Evolutionary conservation across 92 coral and sea anemone species (phyloP), one percentile per base, ranked within the genome.

Genomic region (Siderastrea radians): DNA sequence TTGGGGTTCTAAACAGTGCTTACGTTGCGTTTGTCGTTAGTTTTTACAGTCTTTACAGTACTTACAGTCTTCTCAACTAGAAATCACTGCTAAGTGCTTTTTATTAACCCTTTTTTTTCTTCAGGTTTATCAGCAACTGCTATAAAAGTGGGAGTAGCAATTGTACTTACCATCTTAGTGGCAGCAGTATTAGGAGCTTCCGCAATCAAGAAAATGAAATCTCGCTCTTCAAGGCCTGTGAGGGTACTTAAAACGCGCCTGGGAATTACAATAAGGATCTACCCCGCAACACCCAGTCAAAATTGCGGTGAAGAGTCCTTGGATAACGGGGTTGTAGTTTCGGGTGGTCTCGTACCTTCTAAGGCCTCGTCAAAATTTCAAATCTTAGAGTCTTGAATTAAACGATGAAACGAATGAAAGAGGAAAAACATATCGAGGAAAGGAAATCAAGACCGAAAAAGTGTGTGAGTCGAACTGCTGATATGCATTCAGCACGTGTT

Each of bases 251-350:
- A 3, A 80, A 80, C 84, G 19, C 16, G 74, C 4, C 72, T 74
- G 3, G 84, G 84, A 19, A 80, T 80, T 13, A 80, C 84, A 0
- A 80, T 80, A n/a, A 64, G 44, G 47, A 66, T 80, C 49, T 80
- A 2, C 52, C 84, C 84, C 13, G 84, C 84, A 13, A 68, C 84
- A 10, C 84, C 84, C 3, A 19, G 7, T 11, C 43, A 47, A 79
- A 49, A 46, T 59, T 53, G 53, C 53, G 45, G 81, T 14, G 13
- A 59, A 47, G 68, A 6, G 43, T 16, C 81, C 10, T 44, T 77
- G 1, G 14, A 38, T 16, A 13, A 57, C 19, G 80, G 54, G 48
- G 14, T 13, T 15, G 49, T 55, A 48, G 46, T 10, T 15, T 38
- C 57, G 11, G 58, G 80, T 26, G 58, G 4, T 12, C 45, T 75